A percentile compares a stretch with the other conserved stretches of the same genome.
Evolutionary conservation across 2,888 invertebrate genomes (phyloP).

Genomic region (Carterocephalus palaemon): DNA sequence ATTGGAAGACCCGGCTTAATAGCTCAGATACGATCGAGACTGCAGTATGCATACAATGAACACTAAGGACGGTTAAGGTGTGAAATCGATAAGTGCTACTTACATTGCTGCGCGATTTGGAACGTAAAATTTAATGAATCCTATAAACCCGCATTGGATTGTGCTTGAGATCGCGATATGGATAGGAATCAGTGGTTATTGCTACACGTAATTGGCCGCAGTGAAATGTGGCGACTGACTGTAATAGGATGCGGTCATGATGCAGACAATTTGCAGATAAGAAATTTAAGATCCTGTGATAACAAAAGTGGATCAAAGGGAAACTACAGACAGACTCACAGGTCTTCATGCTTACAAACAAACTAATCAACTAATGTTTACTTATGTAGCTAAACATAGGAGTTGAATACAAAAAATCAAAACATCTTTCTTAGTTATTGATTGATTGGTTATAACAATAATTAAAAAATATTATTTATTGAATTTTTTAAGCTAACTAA

Average conservation of each 20-base stretch:
- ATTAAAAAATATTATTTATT: no score
- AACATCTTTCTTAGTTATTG: no score
- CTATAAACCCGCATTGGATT: conserved; percentile 7
- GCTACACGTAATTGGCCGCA: conserved; percentile 27
- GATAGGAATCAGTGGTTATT: conserved; percentile 1
- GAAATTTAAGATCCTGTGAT: no score
- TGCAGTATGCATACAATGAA: conserved; percentile 27
- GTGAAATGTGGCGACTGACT: conserved; percentile 22
- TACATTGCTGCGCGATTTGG: conserved; percentile 21
- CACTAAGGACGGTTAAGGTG: conserved; percentile 19
- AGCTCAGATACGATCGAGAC: conserved; percentile 27
- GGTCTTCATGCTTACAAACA: no score
- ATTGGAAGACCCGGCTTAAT: conserved; percentile 21
- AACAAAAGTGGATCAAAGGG: background rate
- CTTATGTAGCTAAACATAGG: no score
- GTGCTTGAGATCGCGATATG: conserved; percentile 6
- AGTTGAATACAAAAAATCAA: no score
- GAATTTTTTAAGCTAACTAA: no score
- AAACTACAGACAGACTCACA: no score
- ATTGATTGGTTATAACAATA: no score
- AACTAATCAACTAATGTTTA: no score
- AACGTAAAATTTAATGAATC: conserved; percentile 17
- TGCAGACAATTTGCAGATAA: no score
- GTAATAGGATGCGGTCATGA: conserved; percentile 11
- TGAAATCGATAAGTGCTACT: conserved; percentile 22